phyloP scores from a whole-genome alignment of 2,113 vertebrate species.

The Trogon surrucura region DNA sequence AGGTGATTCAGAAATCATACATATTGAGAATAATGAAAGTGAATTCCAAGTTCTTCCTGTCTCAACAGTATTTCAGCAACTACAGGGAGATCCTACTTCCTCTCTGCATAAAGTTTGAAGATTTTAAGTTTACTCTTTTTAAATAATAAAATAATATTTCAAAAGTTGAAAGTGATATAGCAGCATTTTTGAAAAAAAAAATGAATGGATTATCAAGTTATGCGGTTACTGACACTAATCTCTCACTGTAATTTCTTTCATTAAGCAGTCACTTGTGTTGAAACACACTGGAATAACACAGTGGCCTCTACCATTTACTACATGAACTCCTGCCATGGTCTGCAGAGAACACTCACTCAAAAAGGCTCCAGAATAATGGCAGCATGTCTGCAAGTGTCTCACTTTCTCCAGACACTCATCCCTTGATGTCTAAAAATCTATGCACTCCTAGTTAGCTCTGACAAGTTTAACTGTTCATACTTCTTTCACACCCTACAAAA shows the following conservation, averaged over 20 bases:
- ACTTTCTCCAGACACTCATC: neutral
- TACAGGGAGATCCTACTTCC: neutral
- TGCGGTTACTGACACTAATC: neutral
- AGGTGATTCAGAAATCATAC: neutral
- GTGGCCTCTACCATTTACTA: neutral
- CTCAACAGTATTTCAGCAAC: neutral
- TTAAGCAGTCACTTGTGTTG: neutral
- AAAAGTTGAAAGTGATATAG: neutral
- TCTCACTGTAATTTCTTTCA: neutral
- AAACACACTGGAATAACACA: neutral
- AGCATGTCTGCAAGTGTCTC: neutral
- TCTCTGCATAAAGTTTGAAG: neutral
- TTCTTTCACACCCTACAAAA: neutral
- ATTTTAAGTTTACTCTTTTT: neutral
- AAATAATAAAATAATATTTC: neutral
- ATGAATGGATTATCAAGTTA: neutral
- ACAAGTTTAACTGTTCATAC: neutral
- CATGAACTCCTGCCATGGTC: neutral
- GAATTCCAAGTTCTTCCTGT: neutral
- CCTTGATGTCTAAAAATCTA: neutral
- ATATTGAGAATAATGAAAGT: neutral
- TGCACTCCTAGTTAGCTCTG: neutral
- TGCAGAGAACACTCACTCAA: rapidly evolving
- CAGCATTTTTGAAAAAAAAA: neutral
- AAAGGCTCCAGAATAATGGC: neutral